phyloP scores from a whole-genome alignment of 2,797 vertebrate species.

The Oryzias dopingdopingensis region DNA sequence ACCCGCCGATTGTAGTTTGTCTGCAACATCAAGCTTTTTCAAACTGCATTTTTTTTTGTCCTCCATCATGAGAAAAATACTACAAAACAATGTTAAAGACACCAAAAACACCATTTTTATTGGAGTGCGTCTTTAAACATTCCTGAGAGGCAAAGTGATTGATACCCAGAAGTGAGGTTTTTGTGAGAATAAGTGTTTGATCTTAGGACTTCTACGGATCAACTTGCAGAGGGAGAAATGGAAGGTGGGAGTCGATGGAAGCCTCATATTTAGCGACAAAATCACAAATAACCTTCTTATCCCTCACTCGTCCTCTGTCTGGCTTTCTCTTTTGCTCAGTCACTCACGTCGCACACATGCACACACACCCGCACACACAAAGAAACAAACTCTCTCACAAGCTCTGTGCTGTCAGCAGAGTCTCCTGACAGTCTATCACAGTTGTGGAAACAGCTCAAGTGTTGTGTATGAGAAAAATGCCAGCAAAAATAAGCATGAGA shows the following conservation, averaged over 20 bases:
- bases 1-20: too few species aligned
- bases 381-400: constrained; percentile 42
- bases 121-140: constrained; percentile 11
- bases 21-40: too few species aligned
- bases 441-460: constrained; percentile 63
- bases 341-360: constrained; percentile 29
- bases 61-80: too few species aligned
- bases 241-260: constrained; percentile 43
- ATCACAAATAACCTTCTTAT: constrained; percentile 50
- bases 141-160: constrained; percentile 37
- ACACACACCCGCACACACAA: constrained; percentile 32
- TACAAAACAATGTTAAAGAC: too few species aligned
- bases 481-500: constrained; percentile 56
- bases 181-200: constrained; percentile 55
- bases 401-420: constrained; percentile 66
- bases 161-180: constrained; percentile 35
- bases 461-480: constrained; percentile 63
- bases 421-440: constrained; percentile 68
- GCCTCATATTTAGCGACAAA: constrained; percentile 59
- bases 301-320: constrained; percentile 32
- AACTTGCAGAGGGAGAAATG: constrained; percentile 38
- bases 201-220: constrained; percentile 51
- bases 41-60: too few species aligned
- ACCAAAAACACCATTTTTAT: too few species aligned
- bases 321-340: constrained; percentile 48